Percentiles rank a stretch among this genome's conserved stretches.
These are phyloP conservation scores for Ginglymostoma cirratum DNA, from an alignment of 2,113 vertebrate genomes.

Conservation along the genomic window DNA sequence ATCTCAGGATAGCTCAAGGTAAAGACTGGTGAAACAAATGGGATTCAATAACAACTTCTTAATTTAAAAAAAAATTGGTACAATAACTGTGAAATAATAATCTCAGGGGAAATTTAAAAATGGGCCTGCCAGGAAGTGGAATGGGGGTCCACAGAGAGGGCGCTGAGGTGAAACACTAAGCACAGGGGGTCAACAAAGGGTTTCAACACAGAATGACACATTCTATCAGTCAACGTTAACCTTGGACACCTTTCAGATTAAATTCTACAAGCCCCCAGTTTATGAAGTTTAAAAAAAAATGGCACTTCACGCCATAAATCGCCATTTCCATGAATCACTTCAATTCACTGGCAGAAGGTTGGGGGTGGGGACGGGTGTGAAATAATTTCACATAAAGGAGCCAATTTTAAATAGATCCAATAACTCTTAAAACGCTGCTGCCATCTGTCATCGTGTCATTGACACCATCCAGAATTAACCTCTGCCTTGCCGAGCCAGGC, in stretches of 20 bases:
- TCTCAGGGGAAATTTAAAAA: conserved; percentile 14
- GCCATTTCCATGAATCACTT: neutral
- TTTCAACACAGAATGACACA: neutral
- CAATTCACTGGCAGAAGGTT: neutral
- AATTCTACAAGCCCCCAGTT: conserved; percentile 24
- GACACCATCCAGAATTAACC: neutral
- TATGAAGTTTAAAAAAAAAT: neutral
- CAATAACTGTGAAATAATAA: neutral
- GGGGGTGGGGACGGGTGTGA: neutral
- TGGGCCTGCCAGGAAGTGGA: neutral
- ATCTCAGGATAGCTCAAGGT: neutral
- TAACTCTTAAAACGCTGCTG: neutral
- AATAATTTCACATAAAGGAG: neutral
- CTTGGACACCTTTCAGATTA: conserved; percentile 14
- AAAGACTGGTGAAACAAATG: conserved; percentile 3
- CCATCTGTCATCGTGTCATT: neutral
- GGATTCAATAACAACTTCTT: conserved; percentile 14
- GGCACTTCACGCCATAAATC: neutral
- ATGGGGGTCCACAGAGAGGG: neutral
- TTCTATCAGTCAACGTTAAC: conserved; percentile 1
- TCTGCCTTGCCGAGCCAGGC: neutral
- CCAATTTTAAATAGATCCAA: neutral
- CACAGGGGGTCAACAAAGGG: neutral
- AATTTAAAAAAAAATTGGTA: neutral
- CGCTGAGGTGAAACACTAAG: neutral